Evolutionary conservation across 2,797 vertebrate species (phyloP).

Genomic region (Dicrostonyx torquatus): DNA sequence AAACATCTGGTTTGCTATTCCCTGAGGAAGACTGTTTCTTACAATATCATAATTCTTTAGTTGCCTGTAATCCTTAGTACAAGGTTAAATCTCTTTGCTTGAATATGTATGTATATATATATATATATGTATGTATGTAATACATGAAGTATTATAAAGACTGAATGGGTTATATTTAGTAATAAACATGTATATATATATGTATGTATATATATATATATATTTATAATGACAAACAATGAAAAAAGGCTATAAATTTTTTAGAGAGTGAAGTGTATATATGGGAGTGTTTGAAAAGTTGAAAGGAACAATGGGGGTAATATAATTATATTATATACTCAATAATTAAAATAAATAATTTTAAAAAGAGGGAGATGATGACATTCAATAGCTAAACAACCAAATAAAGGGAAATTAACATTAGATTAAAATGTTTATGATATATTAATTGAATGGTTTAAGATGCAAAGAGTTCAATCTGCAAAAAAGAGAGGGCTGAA

Average conservation of each 20-base stretch:
- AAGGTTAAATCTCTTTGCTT: background rate
- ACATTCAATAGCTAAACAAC: background rate
- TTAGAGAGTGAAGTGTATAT: no score
- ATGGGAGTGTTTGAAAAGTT: no score
- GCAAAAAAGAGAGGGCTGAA: background rate
- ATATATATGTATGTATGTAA: no score
- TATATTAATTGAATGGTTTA: conserved; percentile 28
- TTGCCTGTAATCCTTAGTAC: background rate
- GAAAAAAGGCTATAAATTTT: no score
- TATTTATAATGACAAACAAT: no score
- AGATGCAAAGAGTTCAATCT: background rate
- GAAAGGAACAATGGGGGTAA: background rate
- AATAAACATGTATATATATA: background rate
- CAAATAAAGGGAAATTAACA: background rate
- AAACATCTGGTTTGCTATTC: background rate
- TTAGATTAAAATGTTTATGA: conserved; percentile 29
- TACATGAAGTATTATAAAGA: background rate
- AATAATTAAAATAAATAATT: background rate
- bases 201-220: background rate
- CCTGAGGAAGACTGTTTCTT: background rate
- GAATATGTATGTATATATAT: no score
- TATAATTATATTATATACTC: background rate
- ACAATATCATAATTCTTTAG: background rate
- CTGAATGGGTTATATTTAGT: background rate
- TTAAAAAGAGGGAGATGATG: background rate